Conservation (phyloP, 2,113 vertebrate genomes). For the Pycnonotus jocosus region DNA sequence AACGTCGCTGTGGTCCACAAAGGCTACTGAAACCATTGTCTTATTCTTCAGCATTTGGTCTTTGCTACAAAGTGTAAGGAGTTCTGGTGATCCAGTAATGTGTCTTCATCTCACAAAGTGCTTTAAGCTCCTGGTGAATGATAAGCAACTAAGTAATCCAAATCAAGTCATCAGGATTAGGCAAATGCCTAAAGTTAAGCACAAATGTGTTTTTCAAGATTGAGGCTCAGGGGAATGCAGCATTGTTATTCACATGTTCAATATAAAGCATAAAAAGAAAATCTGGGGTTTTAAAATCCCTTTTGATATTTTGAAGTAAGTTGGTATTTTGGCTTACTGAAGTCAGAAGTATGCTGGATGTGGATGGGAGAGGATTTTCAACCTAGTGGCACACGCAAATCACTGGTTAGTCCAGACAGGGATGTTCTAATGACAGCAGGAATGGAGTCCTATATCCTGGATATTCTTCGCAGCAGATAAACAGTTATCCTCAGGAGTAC, state of each 20-base stretch:
- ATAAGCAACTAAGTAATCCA: constrained; percentile 22
- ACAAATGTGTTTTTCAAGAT: background rate
- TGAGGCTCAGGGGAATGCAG: background rate
- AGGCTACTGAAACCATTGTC: background rate
- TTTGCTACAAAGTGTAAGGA: background rate
- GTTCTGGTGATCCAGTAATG: background rate
- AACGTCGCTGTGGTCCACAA: background rate
- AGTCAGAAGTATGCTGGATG: background rate
- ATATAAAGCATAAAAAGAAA: background rate
- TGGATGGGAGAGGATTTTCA: background rate
- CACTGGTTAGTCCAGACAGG: background rate
- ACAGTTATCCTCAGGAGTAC: background rate
- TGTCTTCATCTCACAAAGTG: constrained; percentile 1
- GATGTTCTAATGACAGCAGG: background rate
- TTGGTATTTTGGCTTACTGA: background rate
- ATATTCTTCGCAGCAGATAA: background rate
- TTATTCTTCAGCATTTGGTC: background rate
- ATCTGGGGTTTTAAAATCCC: background rate
- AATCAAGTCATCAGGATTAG: constrained; percentile 37
- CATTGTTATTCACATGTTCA: background rate
- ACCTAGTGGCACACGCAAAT: background rate
- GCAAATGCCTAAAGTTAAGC: constrained; percentile 27
- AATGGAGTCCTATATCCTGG: background rate
- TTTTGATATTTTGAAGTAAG: background rate
- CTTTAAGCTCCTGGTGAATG: background rate